phyloP scores from a whole-genome alignment of 1,140 invertebrate genomes.

The Leptinotarsa lineolata region DNA sequence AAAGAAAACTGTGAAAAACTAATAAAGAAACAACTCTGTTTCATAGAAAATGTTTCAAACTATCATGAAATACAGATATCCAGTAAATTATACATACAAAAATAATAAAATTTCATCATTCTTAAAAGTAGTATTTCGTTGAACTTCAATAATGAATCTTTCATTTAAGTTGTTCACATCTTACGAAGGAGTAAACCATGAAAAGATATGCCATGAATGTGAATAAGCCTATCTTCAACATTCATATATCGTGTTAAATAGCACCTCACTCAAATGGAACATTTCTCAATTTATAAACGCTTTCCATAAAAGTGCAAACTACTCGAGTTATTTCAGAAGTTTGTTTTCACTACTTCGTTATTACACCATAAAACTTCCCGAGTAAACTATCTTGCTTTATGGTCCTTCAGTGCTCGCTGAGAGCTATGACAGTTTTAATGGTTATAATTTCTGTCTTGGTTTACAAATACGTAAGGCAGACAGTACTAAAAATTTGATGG shows the following conservation, averaged over 20 bases:
- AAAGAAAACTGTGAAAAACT: too few species aligned
- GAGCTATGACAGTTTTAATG: background rate
- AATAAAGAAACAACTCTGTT: too few species aligned
- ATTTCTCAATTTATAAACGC: constrained; percentile 4
- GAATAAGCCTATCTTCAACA: background rate
- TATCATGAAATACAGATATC: too few species aligned
- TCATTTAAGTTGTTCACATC: too few species aligned
- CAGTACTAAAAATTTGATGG: too few species aligned
- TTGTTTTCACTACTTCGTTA: constrained; percentile 1
- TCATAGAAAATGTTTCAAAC: too few species aligned
- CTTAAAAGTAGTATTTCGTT: too few species aligned
- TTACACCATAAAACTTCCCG: background rate
- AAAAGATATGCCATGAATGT: background rate
- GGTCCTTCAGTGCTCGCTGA: background rate
- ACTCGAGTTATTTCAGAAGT: constrained; percentile 2
- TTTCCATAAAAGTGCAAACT: constrained; percentile 6
- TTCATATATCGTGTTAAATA: constrained; percentile 3
- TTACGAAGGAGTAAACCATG: too few species aligned
- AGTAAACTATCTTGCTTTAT: background rate
- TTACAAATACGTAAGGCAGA: background rate
- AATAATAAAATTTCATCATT: too few species aligned
- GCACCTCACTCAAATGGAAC: background rate
- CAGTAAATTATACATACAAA: too few species aligned
- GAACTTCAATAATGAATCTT: too few species aligned
- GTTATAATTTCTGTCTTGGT: background rate